Evolutionary conservation across 2,888 invertebrate genomes (phyloP).

Genomic region (Sabatieria punctata): DNA sequence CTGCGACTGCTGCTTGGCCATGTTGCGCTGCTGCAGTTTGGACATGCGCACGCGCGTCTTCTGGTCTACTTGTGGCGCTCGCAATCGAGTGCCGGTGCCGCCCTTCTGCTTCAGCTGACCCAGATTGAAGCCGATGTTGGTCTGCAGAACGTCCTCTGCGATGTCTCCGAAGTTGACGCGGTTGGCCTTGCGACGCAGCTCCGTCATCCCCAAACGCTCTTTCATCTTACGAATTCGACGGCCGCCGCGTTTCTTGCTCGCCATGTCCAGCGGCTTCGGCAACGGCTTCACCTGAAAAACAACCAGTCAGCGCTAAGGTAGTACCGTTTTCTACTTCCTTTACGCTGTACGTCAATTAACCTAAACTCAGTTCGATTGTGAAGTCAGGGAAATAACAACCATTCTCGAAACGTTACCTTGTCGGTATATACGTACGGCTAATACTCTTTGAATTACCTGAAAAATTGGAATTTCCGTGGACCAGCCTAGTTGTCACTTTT

Average conservation of each 20-base stretch:
- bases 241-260: slow-evolving; percentile 88
- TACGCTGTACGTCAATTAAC: too few relatives aligned
- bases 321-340: too few relatives aligned
- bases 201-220: slow-evolving; percentile 91
- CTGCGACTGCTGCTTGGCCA: slow-evolving; percentile 31
- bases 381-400: too few relatives aligned
- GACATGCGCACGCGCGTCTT: slow-evolving; percentile 98
- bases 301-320: too few relatives aligned
- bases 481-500: too few relatives aligned
- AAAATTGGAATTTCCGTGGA: too few relatives aligned
- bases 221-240: slow-evolving; percentile 91
- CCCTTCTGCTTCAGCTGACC: slow-evolving; percentile 78
- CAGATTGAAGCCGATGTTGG: slow-evolving; percentile 86
- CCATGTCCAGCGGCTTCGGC: slow-evolving; percentile 91
- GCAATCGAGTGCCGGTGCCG: slow-evolving; percentile 72
- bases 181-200: slow-evolving; percentile 89
- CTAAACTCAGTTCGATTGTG: too few relatives aligned
- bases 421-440: too few relatives aligned
- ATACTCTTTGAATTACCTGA: too few relatives aligned
- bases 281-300: slow-evolving; percentile 63
- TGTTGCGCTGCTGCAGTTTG: slow-evolving; percentile 62
- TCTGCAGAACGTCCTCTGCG: slow-evolving; percentile 98
- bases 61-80: slow-evolving; percentile 86
- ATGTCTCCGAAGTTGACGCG: slow-evolving; percentile 92
- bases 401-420: too few relatives aligned